These are phyloP conservation scores for Cyrtorhinus lividipennis DNA, from an alignment of 1,140 invertebrate species.

Conservation along the genomic window DNA sequence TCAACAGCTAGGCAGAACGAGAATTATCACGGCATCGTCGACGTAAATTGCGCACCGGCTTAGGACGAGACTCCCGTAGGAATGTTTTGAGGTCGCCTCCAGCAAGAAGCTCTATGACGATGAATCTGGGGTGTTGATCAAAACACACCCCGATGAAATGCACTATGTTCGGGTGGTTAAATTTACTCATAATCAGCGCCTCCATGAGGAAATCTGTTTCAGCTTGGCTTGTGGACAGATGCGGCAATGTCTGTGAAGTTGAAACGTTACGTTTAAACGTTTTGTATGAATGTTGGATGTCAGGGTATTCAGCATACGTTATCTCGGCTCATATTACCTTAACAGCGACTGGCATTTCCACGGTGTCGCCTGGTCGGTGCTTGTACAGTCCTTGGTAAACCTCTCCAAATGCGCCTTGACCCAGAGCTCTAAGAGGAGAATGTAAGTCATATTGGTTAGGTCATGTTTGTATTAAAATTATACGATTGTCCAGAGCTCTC, in stretches of 20 bases:
- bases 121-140: constrained; percentile 85
- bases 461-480: no score
- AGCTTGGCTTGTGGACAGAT: constrained; percentile 74
- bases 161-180: constrained; percentile 96
- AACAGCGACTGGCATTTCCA: constrained; percentile 80
- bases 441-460: no score
- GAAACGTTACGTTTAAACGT: no score
- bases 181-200: constrained; percentile 95
- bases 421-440: constrained; percentile 66
- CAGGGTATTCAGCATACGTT: no score
- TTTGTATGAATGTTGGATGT: no score
- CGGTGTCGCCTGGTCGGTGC: constrained; percentile 55
- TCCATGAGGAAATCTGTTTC: constrained; percentile 96
- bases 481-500: no score
- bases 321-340: no score
- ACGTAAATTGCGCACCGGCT: constrained; percentile 54
- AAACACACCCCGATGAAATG: constrained; percentile 93
- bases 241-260: constrained; percentile 62
- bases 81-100: constrained; percentile 94
- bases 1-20: no score
- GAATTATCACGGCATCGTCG: no score
- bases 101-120: constrained; percentile 85
- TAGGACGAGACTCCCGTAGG: constrained; percentile 75
- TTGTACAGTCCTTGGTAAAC: constrained; percentile 87
- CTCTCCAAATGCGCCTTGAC: constrained; percentile 94